Base-by-base conservation (phyloP, 2,888 invertebrate genomes). In the Hypolimnas misippus region DNA sequence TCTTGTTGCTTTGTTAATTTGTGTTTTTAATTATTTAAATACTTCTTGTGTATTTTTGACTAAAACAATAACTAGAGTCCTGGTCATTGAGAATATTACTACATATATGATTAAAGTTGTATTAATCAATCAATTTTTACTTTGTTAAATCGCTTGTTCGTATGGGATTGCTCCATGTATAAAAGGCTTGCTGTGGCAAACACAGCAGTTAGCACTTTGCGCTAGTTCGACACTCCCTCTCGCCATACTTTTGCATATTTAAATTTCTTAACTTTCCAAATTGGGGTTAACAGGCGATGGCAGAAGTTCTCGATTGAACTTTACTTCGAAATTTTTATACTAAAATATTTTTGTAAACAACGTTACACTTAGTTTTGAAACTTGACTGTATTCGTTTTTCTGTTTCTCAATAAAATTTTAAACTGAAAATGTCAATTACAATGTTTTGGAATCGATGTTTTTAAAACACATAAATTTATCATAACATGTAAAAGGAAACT, bases 181-280 rank as follows among this genome's bases (percentile, higher is more conserved):
- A 60, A 67, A 63, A 72, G 67, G 70, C 72, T 73, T 70, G 74
- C 66, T 71, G 74, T 70, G 70, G 75, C 71, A 75, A 76, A 76
- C 77, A 74, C 72, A 74, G 76, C 71, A 76, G 79, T 78, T 77
- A 76, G 74, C 78, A 76, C 76, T 79, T 75, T 73, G 73, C 69
- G 66, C 71, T 71, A 75, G 74, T 77, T 67, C 65, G 57, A 67
- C 64, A 73, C 71, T 73, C 66, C 71, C 70, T 67, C 74, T 73
- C 44, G 75, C 74, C 70, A 75, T 75, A 76, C 76, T 75, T 74
- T 76, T 77, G 80, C 77, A 83, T 83, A 81, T 82, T 82, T 83
- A 78, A 82, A 80, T 78, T 75, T 75, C 73, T 75, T 73, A 76
- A 76, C 78, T 75, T 71, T 69, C 66, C 72, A 77, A 75, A 77